Percentiles rank a stretch among this genome's conserved stretches.
Evolutionary conservation across 2,888 invertebrate species (phyloP).

Genomic region (Mycalesis mineus): DNA sequence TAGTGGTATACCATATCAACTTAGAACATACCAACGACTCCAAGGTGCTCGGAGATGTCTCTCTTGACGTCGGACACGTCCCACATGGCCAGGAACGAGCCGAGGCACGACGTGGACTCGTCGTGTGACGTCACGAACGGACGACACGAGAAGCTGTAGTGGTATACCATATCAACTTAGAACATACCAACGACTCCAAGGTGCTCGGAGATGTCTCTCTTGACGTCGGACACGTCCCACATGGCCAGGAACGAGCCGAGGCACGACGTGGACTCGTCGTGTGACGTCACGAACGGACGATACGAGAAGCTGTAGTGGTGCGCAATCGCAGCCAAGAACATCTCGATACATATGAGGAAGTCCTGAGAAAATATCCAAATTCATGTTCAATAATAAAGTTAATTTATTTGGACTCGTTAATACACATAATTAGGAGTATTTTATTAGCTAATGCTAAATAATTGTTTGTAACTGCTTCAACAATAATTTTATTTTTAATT

Average conservation of each 20-base stretch:
- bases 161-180: too few relatives aligned
- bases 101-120: conserved; percentile 70
- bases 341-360: conserved; percentile 97
- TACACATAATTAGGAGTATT: too few relatives aligned
- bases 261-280: conserved; percentile 77
- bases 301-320: conserved; percentile 98
- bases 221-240: conserved; percentile 98
- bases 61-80: too few relatives aligned
- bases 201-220: conserved; percentile 94
- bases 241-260: conserved; percentile 92
- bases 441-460: too few relatives aligned
- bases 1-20: too few relatives aligned
- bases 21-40: too few relatives aligned
- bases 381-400: too few relatives aligned
- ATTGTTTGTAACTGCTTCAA: too few relatives aligned
- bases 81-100: too few relatives aligned
- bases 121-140: conserved; percentile 39
- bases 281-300: conserved; percentile 84
- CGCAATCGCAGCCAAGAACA: conserved; percentile 97
- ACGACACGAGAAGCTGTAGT: conserved; percentile 96
- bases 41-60: too few relatives aligned
- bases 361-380: conserved; percentile 80
- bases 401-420: too few relatives aligned
- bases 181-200: conserved; percentile 89
- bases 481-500: too few relatives aligned